Conservation (phyloP, 2,888 invertebrate species). For the Bimastos eiseni region DNA sequence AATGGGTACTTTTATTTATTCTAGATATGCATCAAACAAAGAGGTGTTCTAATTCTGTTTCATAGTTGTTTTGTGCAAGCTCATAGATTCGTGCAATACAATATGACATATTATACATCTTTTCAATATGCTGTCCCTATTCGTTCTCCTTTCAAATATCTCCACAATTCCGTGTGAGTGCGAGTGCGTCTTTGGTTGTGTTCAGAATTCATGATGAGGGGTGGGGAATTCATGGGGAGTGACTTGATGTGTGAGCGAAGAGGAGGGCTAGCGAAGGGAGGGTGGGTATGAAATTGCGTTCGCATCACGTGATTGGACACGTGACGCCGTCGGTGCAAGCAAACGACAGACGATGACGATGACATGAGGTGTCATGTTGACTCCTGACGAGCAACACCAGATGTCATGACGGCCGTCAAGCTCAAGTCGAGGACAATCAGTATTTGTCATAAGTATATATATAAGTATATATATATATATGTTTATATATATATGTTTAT, state of each 20-base stretch:
- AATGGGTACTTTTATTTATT: too few species aligned
- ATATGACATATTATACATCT: too few species aligned
- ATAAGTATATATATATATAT: constrained; percentile 7
- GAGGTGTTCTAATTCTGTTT: too few species aligned
- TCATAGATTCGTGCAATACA: too few species aligned
- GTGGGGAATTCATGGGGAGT: not conserved
- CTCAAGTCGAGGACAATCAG: not conserved
- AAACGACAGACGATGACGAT: not conserved
- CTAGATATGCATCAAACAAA: too few species aligned
- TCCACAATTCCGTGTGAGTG: too few species aligned
- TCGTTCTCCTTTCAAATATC: too few species aligned
- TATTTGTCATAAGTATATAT: too few species aligned
- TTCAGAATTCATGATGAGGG: not conserved
- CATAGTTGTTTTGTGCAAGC: too few species aligned
- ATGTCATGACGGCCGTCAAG: not conserved
- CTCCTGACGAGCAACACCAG: not conserved
- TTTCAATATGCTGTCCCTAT: too few species aligned
- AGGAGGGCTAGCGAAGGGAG: not conserved
- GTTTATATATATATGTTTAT: not conserved
- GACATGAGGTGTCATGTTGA: too few species aligned
- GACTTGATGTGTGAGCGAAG: not conserved
- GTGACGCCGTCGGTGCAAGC: not conserved
- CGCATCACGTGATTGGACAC: not conserved
- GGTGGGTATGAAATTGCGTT: not conserved
- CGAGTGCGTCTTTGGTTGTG: not conserved